Evolutionary conservation across 1,140 invertebrate species (phyloP).

Genomic region (Pseudachorutes palmiensis): DNA sequence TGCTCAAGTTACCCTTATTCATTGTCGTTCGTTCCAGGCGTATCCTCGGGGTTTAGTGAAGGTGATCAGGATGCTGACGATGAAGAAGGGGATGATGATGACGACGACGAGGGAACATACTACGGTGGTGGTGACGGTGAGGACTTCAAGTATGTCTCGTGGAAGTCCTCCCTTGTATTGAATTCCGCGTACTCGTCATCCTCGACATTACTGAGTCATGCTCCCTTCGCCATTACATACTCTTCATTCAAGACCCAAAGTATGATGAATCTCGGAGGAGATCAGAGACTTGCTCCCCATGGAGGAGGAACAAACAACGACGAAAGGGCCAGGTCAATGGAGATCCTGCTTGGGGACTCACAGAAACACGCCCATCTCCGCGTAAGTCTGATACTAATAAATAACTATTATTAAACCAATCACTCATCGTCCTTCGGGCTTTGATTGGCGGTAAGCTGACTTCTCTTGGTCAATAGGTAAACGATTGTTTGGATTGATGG

Average conservation of each 20-base stretch:
- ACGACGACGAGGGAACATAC: too few relatives aligned
- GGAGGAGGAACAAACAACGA: constrained; percentile 16
- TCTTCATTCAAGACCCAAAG: constrained; percentile 22
- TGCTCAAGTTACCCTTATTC: neutral
- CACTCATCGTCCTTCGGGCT: too few relatives aligned
- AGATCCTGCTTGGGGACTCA: constrained; percentile 30
- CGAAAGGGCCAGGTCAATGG: constrained; percentile 32
- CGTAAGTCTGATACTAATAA: too few relatives aligned
- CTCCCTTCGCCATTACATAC: constrained; percentile 7
- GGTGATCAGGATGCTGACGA: neutral
- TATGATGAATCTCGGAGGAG: constrained; percentile 25
- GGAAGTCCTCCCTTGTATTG: constrained; percentile 9
- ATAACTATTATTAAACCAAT: too few relatives aligned
- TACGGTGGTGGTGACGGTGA: neutral
- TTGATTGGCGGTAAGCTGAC: too few relatives aligned
- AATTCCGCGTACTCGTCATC: neutral
- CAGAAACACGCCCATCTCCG: constrained; percentile 34
- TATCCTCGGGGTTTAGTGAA: neutral
- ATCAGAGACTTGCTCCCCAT: neutral
- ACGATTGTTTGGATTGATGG: too few relatives aligned
- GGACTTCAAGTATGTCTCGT: neutral
- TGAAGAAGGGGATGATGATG: too few relatives aligned
- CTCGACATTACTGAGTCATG: neutral
- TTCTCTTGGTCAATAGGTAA: too few relatives aligned
- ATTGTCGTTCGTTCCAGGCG: neutral